Evolutionary conservation across 2,797 vertebrate genomes (phyloP), one percentile per base, ranked within the genome.

Genomic region (Atherinosoma microstoma): DNA sequence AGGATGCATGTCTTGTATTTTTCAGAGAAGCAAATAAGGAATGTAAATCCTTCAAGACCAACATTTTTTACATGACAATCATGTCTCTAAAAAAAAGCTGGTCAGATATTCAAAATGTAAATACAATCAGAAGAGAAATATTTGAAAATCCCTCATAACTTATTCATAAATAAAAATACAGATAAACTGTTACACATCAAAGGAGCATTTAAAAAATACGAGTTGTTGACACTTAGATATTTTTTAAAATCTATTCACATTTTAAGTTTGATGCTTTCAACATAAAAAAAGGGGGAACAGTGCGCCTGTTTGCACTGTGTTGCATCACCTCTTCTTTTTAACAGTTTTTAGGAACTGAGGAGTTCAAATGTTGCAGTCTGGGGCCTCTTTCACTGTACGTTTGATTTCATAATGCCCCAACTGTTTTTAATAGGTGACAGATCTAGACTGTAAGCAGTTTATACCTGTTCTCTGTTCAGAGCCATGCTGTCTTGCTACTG

Each of bases 1-100:
- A 60, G 82, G 78, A 90, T 82, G 78, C 76, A 69, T 79, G 64
- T 79, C 69, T 76, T 74, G 73, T 80, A 68, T 80, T 83, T 88
- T 80, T 82, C 83, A 80, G 79, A 75, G 47, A 51, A 80, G 65
- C 64, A 47, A 78, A 67, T 58, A 74, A 76, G 60, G 60, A 63
- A 57, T 78, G 76, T 77, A 83, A 83, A 87, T 70, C 68, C 64
- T 54, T 54, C 0, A 5, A 22, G 51, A 53, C 11, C 12, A 54
- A 54, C 24, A 15, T 4, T 27, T 15, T 54, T 27, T 10, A 22
- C 30, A 4, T 2, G 8, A 16, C 51, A 54, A 15, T 15, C 3
- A 24, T 27, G 24, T 51, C n/a, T 51, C 47, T 15, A 54, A 27
- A 54, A 54, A 54, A 54, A 7, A 15, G 24, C 24, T 16, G 5